These are phyloP conservation scores for Actinopyga echinites DNA, from an alignment of 53 echinoderm and acorn worm genomes.

Conservation along the genomic window DNA sequence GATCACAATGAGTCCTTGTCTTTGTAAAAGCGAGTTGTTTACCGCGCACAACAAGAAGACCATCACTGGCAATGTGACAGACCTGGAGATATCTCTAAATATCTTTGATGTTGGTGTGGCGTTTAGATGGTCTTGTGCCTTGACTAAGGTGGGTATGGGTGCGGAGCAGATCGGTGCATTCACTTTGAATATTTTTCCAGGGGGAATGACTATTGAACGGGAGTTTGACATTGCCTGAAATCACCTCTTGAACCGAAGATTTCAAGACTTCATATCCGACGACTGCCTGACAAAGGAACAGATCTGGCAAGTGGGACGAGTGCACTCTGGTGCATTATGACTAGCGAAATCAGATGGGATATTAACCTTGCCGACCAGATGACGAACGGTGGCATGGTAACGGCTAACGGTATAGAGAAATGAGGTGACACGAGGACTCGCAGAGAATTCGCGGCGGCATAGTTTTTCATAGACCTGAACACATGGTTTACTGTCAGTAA, in stretches of 20 bases:
- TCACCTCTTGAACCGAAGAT: constrained; percentile 25
- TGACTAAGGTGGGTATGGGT: constrained; percentile 55
- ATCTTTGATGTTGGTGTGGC: no score
- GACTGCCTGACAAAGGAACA: constrained; percentile 43
- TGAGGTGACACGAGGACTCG: constrained; percentile 58
- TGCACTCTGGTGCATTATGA: constrained; percentile 38
- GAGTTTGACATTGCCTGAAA: constrained; percentile 27
- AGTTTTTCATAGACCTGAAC: constrained; percentile 73
- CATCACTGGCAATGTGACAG: constrained; percentile 59
- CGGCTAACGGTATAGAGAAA: constrained; percentile 65
- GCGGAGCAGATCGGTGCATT: constrained; percentile 48
- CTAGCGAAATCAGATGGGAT: constrained; percentile 56
- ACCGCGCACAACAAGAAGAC: constrained; percentile 62
- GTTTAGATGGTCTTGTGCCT: constrained; percentile 67
- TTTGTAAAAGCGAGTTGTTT: no score
- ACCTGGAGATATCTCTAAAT: constrained; percentile 72
- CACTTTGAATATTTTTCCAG: constrained; percentile 47
- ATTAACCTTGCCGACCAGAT: constrained; percentile 46
- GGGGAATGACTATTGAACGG: constrained; percentile 64
- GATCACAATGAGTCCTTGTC: constrained; percentile 61
- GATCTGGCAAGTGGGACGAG: constrained; percentile 21
- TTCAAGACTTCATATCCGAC: constrained; percentile 52
- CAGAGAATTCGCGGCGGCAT: constrained; percentile 61
- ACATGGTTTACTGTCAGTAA: constrained; percentile 79
- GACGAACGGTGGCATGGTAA: constrained; percentile 51